These are phyloP conservation scores for Acrobeloides nanus DNA, from an alignment of 2,888 invertebrate genomes.

Conservation along the genomic window DNA sequence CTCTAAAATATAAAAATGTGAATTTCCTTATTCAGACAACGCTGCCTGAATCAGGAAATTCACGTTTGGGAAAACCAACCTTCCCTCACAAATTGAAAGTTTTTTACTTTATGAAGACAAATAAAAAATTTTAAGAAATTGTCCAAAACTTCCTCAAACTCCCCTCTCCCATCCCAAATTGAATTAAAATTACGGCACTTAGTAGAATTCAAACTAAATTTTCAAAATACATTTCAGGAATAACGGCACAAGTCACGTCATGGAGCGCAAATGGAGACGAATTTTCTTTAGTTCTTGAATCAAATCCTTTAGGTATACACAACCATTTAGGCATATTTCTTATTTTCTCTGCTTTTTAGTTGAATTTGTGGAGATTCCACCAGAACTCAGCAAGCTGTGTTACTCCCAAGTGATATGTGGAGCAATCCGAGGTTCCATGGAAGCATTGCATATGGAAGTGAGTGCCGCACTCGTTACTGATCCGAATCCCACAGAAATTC, in stretches of 20 bases:
- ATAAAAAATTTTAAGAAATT: too few relatives aligned
- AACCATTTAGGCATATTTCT: conserved; percentile 95
- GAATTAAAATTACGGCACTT: too few relatives aligned
- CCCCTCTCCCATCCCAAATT: too few relatives aligned
- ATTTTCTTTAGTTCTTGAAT: conserved; percentile 85
- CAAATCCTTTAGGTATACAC: conserved; percentile 73
- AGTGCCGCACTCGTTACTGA: conserved; percentile 30
- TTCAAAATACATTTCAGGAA: too few relatives aligned
- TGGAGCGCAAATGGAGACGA: conserved; percentile 92
- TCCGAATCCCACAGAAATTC: conserved; percentile 70
- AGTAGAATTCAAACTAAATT: too few relatives aligned
- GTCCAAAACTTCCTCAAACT: too few relatives aligned
- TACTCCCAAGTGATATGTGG: conserved; percentile 71
- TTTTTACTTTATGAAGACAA: too few relatives aligned
- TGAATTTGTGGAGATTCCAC: conserved; percentile 91
- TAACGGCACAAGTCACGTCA: conserved; percentile 82
- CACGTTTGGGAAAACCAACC: too few relatives aligned
- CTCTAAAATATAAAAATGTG: neutral
- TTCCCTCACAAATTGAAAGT: too few relatives aligned
- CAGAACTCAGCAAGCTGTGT: conserved; percentile 61
- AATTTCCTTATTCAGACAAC: neutral
- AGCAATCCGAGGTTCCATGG: conserved; percentile 76
- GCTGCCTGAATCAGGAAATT: too few relatives aligned
- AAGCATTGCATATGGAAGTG: conserved; percentile 70
- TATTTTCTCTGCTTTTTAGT: conserved; percentile 66